phyloP scores from a whole-genome alignment of 1,140 invertebrate species.

The Brachionus calyciflorus region DNA sequence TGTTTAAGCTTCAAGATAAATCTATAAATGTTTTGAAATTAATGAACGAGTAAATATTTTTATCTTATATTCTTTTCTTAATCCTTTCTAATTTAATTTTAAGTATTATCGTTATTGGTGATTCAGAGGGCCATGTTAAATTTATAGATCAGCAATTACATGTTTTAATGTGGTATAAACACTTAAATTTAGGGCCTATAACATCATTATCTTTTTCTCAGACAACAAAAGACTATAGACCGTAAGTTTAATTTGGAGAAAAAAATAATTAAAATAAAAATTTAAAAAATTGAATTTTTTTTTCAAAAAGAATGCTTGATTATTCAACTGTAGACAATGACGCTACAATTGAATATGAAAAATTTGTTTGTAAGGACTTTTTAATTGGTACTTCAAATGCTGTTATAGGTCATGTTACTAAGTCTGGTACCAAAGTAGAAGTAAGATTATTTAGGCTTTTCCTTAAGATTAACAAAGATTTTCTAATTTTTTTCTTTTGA shows the following conservation, averaged over 20 bases:
- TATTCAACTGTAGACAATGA: conserved; percentile 51
- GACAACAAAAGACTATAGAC: conserved; percentile 35
- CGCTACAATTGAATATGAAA: conserved; percentile 55
- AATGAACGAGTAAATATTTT: conserved; percentile 52
- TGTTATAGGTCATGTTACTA: conserved; percentile 55
- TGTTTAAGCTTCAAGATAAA: conserved; percentile 58
- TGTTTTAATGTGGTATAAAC: conserved; percentile 58
- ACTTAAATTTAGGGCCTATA: conserved; percentile 47
- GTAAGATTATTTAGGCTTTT: conserved; percentile 48
- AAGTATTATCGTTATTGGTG: conserved; percentile 60
- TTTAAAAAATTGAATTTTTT: not conserved
- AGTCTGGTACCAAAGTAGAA: conserved; percentile 57
- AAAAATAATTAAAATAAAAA: no score
- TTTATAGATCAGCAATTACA: conserved; percentile 61
- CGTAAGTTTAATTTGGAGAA: conserved; percentile 3
- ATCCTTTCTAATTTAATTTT: conserved; percentile 47
- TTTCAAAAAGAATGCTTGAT: not conserved
- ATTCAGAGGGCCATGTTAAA: conserved; percentile 59
- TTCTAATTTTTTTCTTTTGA: conserved; percentile 23
- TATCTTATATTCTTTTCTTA: not conserved
- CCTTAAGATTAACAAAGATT: not conserved
- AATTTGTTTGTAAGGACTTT: conserved; percentile 58
- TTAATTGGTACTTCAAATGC: conserved; percentile 57
- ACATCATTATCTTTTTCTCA: conserved; percentile 46
- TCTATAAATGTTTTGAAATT: conserved; percentile 59